Conservation (phyloP, 2,113 vertebrate genomes). For the Galbula dea region DNA sequence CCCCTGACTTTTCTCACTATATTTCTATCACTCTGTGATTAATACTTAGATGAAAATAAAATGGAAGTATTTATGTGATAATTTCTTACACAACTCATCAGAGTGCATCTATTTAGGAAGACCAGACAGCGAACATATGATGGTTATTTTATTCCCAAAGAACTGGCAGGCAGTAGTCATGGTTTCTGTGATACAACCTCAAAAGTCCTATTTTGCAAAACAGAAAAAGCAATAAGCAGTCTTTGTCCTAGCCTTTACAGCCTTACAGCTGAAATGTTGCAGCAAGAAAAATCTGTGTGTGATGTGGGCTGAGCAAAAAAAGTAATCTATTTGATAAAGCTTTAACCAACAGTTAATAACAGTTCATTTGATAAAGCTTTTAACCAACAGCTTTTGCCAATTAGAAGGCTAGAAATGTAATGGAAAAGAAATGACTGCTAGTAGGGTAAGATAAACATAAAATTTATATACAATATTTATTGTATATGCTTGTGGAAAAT, state of each 20-base stretch:
- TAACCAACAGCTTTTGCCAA: neutral
- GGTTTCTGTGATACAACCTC: neutral
- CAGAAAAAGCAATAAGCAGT: neutral
- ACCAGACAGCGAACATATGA: neutral
- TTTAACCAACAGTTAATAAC: neutral
- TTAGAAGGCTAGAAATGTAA: neutral
- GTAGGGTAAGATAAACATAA: neutral
- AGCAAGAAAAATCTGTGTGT: neutral
- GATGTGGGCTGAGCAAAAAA: neutral
- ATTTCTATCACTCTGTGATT: neutral
- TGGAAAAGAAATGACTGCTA: neutral
- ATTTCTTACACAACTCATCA: neutral
- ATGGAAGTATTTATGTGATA: neutral
- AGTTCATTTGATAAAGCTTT: neutral
- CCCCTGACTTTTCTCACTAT: neutral
- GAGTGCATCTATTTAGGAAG: neutral
- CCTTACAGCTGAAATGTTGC: neutral
- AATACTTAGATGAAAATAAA: neutral
- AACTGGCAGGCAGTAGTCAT: neutral
- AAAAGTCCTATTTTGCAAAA: neutral
- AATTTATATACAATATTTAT: neutral
- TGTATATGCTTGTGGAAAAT: neutral
- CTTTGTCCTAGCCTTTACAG: neutral
- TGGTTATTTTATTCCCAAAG: constrained; percentile 5
- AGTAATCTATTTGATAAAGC: neutral